Evolutionary conservation across 2,888 invertebrate genomes (phyloP), one percentile per base, ranked within the genome.

Genomic region (Drosophila quasianomalipes): DNA sequence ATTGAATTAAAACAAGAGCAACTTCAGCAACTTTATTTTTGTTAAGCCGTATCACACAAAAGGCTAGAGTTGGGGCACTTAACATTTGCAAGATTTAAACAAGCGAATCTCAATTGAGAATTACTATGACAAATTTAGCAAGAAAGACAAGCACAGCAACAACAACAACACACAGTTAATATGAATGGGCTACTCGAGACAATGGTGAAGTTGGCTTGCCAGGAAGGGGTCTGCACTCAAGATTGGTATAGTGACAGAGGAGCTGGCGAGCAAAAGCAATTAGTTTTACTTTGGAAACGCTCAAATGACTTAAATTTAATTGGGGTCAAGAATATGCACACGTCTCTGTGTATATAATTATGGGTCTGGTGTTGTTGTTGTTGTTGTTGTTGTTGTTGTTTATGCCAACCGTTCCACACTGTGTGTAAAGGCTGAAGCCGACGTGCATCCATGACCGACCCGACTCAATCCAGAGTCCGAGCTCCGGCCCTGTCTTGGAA

Each of bases 221-320:
- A 47, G 47, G 16, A 47, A 26, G 4, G 47, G 16, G 22, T 52
- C 39, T 16, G 41, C 22, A n/a, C 5, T 22, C 22, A 2, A 54
- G 28, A 30, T 37, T 19, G 30, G 22, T 28, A 55, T 6, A 19
- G 37, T 28, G 61, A 30, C 39, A 41, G 60, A 14, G 19, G 22
- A 22, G 22, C n/a, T 6, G 49, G 73, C 44, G n/a, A 22, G 79
- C 68, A 74, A 89, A 90, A 89, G 81, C 85, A 90, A 87, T 91
- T 91, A 89, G 89, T 85, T 90, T 85, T 77, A 83, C 91, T 85
- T 89, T 70, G 76, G 74, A 65, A 71, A 79, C 79, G 84, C 85
- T 88, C 72, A 70, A 81, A 89, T 90, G 82, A 90, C 85, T 89
- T 91, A 91, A 92, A 83, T 91, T 91, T 91, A 92, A 92, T 87